A percentile compares a stretch with the other conserved stretches of the same genome.
Evolutionary conservation across 2,113 vertebrate species (phyloP).

Genomic region (Gymnocephalus cernua): DNA sequence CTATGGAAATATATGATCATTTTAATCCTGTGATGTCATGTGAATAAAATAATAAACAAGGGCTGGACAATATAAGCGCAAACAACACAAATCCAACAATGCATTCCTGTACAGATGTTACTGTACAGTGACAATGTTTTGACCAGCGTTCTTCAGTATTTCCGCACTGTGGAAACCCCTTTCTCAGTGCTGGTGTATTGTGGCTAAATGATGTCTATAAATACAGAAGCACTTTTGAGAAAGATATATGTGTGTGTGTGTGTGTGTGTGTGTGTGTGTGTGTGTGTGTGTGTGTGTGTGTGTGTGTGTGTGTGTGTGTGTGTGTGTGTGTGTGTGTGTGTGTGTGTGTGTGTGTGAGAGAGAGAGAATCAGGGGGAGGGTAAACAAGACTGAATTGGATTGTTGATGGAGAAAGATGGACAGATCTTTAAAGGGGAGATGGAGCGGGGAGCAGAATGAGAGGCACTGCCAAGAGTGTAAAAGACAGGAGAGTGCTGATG

Average conservation of each 20-base stretch:
- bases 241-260: background rate
- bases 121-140: background rate
- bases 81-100: background rate
- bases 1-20: background rate
- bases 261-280: background rate
- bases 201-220: constrained; percentile 33
- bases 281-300: too few species aligned
- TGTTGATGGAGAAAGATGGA: constrained; percentile 18
- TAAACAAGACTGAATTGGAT: background rate
- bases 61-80: background rate
- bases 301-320: too few species aligned
- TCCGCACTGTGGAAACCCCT: constrained; percentile 2
- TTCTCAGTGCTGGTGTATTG: background rate
- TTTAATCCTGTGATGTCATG: background rate
- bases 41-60: background rate
- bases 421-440: constrained; percentile 12
- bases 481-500: constrained; percentile 23
- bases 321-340: too few species aligned
- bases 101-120: background rate
- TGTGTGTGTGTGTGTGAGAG: background rate
- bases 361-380: background rate
- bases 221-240: constrained; percentile 33
- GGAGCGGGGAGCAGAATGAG: constrained; percentile 2
- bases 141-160: background rate
- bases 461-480: constrained; percentile 13